Evolutionary conservation across 2,888 invertebrate species (phyloP).

Genomic region (Agriotes lineatus): DNA sequence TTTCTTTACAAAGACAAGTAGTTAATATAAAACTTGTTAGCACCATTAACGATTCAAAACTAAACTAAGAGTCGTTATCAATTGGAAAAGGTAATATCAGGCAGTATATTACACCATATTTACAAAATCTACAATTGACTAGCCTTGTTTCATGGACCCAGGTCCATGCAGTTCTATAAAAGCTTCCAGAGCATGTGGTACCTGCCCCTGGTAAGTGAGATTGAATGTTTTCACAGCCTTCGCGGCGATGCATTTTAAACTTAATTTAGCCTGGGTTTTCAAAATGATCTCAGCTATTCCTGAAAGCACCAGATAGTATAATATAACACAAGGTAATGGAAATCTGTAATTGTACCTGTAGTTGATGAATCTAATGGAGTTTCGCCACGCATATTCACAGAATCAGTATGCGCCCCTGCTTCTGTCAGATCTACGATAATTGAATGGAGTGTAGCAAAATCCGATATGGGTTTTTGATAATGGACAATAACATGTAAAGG

Average conservation of each 20-base stretch:
- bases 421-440: slow-evolving; percentile 72
- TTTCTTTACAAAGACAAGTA: slow-evolving; percentile 31
- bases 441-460: slow-evolving; percentile 71
- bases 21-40: slow-evolving; percentile 42
- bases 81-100: slow-evolving; percentile 15
- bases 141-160: slow-evolving; percentile 65
- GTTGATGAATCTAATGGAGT: slow-evolving; percentile 82
- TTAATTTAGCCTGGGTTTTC: slow-evolving; percentile 76
- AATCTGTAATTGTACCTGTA: slow-evolving; percentile 77
- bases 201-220: slow-evolving; percentile 75
- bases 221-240: slow-evolving; percentile 76
- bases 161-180: slow-evolving; percentile 87
- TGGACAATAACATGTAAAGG: slow-evolving; percentile 76
- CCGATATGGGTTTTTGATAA: slow-evolving; percentile 64
- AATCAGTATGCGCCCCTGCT: slow-evolving; percentile 87
- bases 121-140: slow-evolving; percentile 44
- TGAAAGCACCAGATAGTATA: slow-evolving; percentile 62
- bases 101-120: slow-evolving; percentile 27
- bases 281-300: slow-evolving; percentile 83
- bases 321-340: no score
- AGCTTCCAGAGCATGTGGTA: slow-evolving; percentile 81
- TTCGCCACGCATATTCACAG: slow-evolving; percentile 81
- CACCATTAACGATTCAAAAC: slow-evolving; percentile 36
- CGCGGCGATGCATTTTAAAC: slow-evolving; percentile 85
- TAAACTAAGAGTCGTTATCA: slow-evolving; percentile 6